Percentiles rank a stretch among this genome's conserved stretches.
phyloP scores from a whole-genome alignment of 2,113 vertebrate species.

The Tauraco erythrolophus region DNA sequence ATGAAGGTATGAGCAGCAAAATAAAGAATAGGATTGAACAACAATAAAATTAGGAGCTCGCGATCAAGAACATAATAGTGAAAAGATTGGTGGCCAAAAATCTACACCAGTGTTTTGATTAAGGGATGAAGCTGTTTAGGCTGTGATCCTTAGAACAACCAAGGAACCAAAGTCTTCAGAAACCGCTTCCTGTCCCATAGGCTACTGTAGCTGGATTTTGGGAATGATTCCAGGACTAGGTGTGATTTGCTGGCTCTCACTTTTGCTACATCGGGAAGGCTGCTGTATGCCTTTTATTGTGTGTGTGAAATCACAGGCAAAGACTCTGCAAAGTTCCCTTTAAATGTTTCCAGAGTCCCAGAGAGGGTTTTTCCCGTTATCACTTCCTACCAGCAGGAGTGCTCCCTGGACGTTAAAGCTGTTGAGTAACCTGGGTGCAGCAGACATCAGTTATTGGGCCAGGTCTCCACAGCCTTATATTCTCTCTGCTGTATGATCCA shows the following conservation, averaged over 20 bases:
- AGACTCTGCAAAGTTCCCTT: neutral
- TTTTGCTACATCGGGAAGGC: neutral
- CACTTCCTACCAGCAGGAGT: neutral
- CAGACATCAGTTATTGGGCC: neutral
- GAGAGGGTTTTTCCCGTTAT: neutral
- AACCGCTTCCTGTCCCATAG: neutral
- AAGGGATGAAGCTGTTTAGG: neutral
- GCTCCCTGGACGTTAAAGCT: neutral
- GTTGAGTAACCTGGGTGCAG: neutral
- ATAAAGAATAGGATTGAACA: neutral
- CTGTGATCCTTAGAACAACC: neutral
- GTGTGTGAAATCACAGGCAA: neutral
- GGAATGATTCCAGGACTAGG: neutral
- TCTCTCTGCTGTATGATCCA: neutral
- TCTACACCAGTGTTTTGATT: neutral
- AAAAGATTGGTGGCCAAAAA: neutral
- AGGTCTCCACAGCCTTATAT: neutral
- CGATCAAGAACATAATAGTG: neutral
- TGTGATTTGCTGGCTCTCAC: neutral
- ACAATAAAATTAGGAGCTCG: neutral
- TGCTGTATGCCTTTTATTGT: neutral
- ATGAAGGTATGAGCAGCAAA: neutral
- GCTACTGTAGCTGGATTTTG: neutral
- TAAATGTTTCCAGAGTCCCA: neutral
- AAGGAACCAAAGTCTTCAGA: neutral